phyloP scores from a whole-genome alignment of 1,140 invertebrate species.

The Chymomyza costata region DNA sequence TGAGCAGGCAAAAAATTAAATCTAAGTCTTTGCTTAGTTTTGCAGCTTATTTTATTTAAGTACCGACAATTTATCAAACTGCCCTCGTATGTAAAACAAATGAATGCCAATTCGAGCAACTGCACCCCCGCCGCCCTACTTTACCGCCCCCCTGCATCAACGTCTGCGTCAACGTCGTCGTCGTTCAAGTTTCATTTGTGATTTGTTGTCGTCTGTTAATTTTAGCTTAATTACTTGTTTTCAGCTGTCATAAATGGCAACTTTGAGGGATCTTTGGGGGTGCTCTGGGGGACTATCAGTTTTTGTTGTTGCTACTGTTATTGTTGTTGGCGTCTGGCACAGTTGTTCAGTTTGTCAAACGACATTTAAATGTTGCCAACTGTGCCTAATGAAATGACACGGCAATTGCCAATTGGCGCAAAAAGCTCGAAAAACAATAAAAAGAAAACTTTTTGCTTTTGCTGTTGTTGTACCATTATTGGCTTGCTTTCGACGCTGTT shows the following conservation, averaged over 20 bases:
- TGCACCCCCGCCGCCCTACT: constrained; percentile 7
- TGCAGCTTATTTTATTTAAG: no score
- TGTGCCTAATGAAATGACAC: constrained; percentile 37
- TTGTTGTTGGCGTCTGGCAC: no score
- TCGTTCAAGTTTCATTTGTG: constrained; percentile 25
- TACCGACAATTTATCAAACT: no score
- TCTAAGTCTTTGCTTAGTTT: no score
- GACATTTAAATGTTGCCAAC: constrained; percentile 47
- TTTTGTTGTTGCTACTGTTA: no score
- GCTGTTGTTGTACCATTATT: constrained; percentile 26
- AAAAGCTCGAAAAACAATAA: constrained; percentile 18
- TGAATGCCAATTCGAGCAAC: constrained; percentile 19
- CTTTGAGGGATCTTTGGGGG: not conserved
- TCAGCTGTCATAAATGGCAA: constrained; percentile 37
- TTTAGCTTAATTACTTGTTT: constrained; percentile 62
- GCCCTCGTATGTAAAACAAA: constrained; percentile 11
- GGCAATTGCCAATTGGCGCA: constrained; percentile 50
- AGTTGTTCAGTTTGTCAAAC: not conserved
- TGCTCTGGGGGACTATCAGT: not conserved
- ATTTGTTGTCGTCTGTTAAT: constrained; percentile 62
- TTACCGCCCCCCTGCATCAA: no score
- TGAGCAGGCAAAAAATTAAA: no score
- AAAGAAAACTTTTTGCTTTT: constrained; percentile 14
- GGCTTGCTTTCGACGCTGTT: no score
- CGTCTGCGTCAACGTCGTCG: no score